Base-by-base conservation (phyloP, 2,888 invertebrate species). In the Xestia rhomboidea region DNA sequence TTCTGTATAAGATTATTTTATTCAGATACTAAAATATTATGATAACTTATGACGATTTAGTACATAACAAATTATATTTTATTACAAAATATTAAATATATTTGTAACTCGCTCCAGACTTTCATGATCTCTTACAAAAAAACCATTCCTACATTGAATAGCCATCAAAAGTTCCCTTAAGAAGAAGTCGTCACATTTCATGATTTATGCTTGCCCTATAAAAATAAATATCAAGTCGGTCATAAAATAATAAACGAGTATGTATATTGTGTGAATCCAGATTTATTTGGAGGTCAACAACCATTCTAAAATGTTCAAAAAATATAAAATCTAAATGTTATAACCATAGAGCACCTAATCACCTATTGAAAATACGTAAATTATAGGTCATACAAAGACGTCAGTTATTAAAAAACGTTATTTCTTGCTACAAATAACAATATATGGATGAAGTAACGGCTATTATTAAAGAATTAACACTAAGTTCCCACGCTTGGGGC, bases 401-500 rank as follows among this genome's bases (percentile, higher is more conserved):
- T 34, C 3, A 41, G 34, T 73, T 68, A 30, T 68, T 73, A 60
- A 70, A 49, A 75, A 81, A 83, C 71, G 68, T 83, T 85, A 83
- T 89, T 87, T 89, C 89, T 86, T 76, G 84, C 87, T 86, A 76
- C 57, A 81, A 89, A 89, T 85, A 88, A 85, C 81, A 85, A 79
- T 86, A n/a, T n/a, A 83, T 84, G 64, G 76, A 81, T 90, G 89
- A 76, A 82, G 90, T 88, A 91, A 90, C 85, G 60, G 70, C 81
- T 81, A 86, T 91, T 88, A 88, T 90, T 89, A 86, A 82, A 83
- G 73, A 88, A 90, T 89, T 87, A 90, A 84, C 81, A 70, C 68
- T 66, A 38, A 51, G 44, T 76, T 92, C 92, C 88, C 91, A 92
- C 92, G 90, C 77, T 77, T 77, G 57, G 46, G 49, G 49, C 41